Evolutionary conservation across 1,140 invertebrate species (phyloP).

Genomic region (Macrotrachela quadricornifera): DNA sequence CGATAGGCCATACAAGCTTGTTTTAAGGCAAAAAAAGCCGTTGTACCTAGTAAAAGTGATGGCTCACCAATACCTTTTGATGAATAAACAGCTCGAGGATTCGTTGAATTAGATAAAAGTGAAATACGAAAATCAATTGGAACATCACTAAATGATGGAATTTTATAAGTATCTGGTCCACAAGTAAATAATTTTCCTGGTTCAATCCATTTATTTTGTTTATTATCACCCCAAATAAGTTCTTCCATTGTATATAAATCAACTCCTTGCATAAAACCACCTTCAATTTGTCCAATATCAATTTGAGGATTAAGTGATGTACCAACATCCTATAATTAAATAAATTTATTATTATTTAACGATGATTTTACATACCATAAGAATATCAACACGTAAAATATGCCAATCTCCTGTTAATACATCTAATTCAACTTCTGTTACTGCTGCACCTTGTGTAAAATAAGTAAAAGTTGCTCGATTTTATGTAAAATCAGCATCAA

Average conservation of each 20-base stretch:
- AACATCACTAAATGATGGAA: slow-evolving; percentile 66
- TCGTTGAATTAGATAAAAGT: slow-evolving; percentile 61
- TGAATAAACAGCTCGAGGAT: slow-evolving; percentile 70
- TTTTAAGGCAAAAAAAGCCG: slow-evolving; percentile 60
- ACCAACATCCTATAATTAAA: too few relatives aligned
- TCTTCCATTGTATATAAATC: slow-evolving; percentile 75
- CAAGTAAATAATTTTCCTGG: slow-evolving; percentile 53
- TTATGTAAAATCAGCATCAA: background rate
- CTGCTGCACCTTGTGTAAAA: slow-evolving; percentile 17
- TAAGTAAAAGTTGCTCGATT: background rate
- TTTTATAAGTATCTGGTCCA: slow-evolving; percentile 77
- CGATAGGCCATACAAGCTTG: too few relatives aligned
- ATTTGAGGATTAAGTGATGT: slow-evolving; percentile 80
- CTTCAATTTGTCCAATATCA: slow-evolving; percentile 84
- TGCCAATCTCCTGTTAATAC: slow-evolving; percentile 34
- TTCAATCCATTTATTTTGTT: too few relatives aligned
- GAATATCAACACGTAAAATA: slow-evolving; percentile 62
- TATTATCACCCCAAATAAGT: slow-evolving; percentile 56
- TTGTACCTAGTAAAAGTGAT: slow-evolving; percentile 62
- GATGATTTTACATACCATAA: too few relatives aligned
- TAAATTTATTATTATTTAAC: too few relatives aligned
- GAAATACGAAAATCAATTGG: slow-evolving; percentile 76
- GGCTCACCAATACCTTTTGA: slow-evolving; percentile 91
- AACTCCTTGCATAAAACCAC: slow-evolving; percentile 69
- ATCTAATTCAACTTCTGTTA: slow-evolving; percentile 34